A percentile compares a stretch with the other conserved stretches of the same genome.
phyloP scores from a whole-genome alignment of 2,113 vertebrate species.

The Hippoglossus stenolepis region DNA sequence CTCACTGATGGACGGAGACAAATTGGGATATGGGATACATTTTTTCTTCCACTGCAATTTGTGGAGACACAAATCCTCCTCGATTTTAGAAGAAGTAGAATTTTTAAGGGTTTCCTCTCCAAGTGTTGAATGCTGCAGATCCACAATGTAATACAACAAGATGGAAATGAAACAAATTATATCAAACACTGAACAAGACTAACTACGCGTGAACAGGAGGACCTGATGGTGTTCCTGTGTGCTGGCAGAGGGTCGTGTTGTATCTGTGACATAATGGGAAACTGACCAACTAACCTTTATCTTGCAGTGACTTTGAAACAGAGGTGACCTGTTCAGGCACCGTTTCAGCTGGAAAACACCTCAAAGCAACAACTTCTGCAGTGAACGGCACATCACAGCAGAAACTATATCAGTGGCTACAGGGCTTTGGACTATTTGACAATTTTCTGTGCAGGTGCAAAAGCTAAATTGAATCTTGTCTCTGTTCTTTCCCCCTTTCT shows the following conservation, averaged over 20 bases:
- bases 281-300: constrained; percentile 13
- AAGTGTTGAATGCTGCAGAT: background rate
- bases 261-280: constrained; percentile 20
- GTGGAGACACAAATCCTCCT: background rate
- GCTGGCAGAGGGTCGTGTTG: background rate
- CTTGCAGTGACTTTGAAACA: constrained; percentile 35
- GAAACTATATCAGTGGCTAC: background rate
- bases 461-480: background rate
- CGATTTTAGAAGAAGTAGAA: background rate
- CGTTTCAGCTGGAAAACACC: constrained; percentile 12
- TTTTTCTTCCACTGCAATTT: background rate
- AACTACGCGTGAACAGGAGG: background rate
- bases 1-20: background rate
- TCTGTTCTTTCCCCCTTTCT: background rate
- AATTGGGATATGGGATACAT: background rate
- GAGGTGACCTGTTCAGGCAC: constrained; percentile 23
- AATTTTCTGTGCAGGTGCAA: background rate
- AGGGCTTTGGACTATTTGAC: background rate
- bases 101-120: background rate
- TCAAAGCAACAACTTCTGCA: background rate
- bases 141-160: background rate
- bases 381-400: background rate
- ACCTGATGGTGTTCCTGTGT: background rate
- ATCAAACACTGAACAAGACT: background rate
- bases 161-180: background rate